Evolutionary conservation across 2,113 vertebrate genomes (phyloP), one percentile per base, ranked within the genome.

Genomic region (Phyllopteryx taeniolatus): DNA sequence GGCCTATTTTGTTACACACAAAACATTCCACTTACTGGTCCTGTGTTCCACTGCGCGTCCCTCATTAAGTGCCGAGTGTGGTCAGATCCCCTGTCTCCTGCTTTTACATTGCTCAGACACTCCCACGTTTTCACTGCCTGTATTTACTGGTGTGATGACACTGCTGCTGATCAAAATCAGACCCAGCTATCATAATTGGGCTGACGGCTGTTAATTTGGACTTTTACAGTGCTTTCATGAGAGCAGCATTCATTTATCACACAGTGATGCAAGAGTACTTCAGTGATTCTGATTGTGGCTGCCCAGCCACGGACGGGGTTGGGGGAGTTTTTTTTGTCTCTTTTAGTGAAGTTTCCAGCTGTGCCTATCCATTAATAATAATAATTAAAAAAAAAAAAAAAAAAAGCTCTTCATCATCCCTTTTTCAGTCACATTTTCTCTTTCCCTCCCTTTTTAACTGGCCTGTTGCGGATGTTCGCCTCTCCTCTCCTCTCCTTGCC

Each of bases 1-100:
- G 84, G 76, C 89, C 86, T 88, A 88, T 90, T 92, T 92, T 87
- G 90, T 92, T 92, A 87, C 90, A 91, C 85, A 78, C 84, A 81
- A 85, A 89, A 87, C 90, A 90, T 90, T 90, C 85, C 89, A 86
- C 79, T 86, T 81, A 84, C 83, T 83, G 81, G 83, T 86, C 79
- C 88, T 87, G 85, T 83, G 83, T 90, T 89, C 86, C 82, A 86
- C 79, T 60, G 81, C 74, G 46, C 71, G 83, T 89, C 83, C 85
- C 85, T 90, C 86, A 87, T 91, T 88, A 84, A 81, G 82, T 88
- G 84, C 87, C 80, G 78, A 81, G 85, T 89, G 85, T 85, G 86
- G 84, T 87, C 71, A 84, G 81, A 85, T 86, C 81, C 72, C 83
- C 81, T 10, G 77, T 86, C 82, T 82, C 77, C 79, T 74, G 77